Conservation (phyloP, 2,113 vertebrate genomes). For the Coptodon bakossiorum region DNA sequence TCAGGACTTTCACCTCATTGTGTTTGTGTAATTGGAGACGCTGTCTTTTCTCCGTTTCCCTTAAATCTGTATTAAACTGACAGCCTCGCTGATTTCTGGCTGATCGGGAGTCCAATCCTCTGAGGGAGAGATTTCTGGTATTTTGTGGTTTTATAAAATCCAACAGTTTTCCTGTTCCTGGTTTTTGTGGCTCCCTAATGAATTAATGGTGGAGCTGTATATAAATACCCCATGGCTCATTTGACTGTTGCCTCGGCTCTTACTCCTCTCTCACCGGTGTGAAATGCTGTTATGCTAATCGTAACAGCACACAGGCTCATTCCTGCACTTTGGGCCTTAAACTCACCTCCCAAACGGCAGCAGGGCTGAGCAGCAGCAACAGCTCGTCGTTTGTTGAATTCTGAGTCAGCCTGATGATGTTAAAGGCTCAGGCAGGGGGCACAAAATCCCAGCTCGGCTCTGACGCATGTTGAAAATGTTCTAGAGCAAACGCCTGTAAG, state of each 20-base stretch:
- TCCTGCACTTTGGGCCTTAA: not conserved
- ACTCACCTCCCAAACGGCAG: not conserved
- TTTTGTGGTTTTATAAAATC: not conserved
- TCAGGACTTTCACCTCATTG: not conserved
- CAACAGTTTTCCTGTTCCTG: not conserved
- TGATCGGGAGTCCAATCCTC: fast-evolving
- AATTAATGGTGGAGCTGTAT: not conserved
- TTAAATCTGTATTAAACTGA: not conserved
- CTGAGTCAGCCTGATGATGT: not conserved
- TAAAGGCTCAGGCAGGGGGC: not conserved
- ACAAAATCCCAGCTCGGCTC: not conserved
- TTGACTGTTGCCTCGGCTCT: not conserved
- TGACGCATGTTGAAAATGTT: not conserved
- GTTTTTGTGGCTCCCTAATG: not conserved
- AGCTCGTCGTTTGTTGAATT: not conserved
- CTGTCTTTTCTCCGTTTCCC: not conserved
- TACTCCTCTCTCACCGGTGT: not conserved
- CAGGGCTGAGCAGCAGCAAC: not conserved
- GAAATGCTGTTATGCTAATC: slow-evolving; percentile 36
- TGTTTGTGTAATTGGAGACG: not conserved
- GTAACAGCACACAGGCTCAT: not conserved
- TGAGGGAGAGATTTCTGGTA: not conserved
- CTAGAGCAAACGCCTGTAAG: not conserved
- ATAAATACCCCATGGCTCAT: not conserved
- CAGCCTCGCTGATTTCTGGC: not conserved